Percentiles rank a stretch among this genome's conserved stretches.
Evolutionary conservation across 2,113 vertebrate genomes (phyloP).

Genomic region (Leptobrachium leishanense): DNA sequence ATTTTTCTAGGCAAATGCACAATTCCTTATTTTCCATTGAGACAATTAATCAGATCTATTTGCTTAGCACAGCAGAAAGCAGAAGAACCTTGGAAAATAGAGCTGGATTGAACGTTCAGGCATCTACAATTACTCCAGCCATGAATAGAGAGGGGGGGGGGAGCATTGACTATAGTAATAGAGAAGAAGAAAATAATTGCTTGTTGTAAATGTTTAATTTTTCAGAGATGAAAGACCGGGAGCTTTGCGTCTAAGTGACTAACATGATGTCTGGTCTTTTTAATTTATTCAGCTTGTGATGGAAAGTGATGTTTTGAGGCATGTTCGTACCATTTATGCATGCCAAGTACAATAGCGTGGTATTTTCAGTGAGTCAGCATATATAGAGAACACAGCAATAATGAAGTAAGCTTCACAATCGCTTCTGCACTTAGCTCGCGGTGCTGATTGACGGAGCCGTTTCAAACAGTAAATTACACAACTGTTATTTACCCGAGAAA

Average conservation of each 20-base stretch:
- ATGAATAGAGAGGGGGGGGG: background rate
- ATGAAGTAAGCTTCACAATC: background rate
- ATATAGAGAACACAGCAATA: constrained; percentile 12
- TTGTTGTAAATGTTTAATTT: constrained; percentile 2
- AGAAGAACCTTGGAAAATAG: constrained; percentile 17
- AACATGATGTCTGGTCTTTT: constrained; percentile 4
- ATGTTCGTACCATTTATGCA: background rate
- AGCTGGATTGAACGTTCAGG: constrained; percentile 15
- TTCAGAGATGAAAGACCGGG: background rate
- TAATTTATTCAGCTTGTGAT: constrained; percentile 8
- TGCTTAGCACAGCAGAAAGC: constrained; percentile 41
- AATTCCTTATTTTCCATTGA: constrained; percentile 2
- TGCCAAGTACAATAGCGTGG: background rate
- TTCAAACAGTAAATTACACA: constrained; percentile 13
- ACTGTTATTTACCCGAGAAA: background rate
- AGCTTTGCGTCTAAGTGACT: background rate
- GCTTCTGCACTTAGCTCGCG: background rate
- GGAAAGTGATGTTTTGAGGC: constrained; percentile 14
- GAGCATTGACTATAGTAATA: background rate
- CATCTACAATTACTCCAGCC: background rate
- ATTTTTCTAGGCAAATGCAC: background rate
- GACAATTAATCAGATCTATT: constrained; percentile 33
- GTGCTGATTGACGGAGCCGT: constrained; percentile 5
- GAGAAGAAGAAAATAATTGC: background rate
- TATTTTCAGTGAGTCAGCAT: constrained; percentile 11